Conservation (phyloP, 2,113 vertebrate species). For the Emberiza fucata region DNA sequence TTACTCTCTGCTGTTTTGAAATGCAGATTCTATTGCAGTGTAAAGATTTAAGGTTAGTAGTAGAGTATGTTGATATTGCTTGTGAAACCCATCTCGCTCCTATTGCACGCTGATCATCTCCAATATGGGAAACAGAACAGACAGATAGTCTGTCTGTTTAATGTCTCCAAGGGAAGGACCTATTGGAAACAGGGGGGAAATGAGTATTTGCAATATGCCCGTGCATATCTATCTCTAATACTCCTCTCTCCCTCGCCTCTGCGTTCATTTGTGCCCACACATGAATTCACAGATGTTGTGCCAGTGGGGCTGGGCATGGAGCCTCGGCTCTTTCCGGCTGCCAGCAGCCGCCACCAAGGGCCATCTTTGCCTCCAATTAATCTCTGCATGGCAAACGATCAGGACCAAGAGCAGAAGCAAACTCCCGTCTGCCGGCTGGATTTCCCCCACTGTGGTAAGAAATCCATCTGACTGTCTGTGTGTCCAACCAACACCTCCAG, state of each 20-base stretch:
- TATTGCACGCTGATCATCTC: neutral
- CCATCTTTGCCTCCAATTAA: neutral
- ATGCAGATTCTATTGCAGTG: neutral
- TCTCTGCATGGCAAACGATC: neutral
- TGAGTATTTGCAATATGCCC: neutral
- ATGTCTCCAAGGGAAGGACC: neutral
- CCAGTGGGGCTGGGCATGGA: neutral
- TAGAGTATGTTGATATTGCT: neutral
- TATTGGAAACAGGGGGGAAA: neutral
- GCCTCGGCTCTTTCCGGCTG: neutral
- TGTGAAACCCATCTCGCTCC: neutral
- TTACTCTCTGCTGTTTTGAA: neutral
- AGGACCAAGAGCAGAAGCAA: neutral
- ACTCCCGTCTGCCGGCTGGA: neutral
- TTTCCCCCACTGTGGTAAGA: neutral
- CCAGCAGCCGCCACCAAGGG: neutral
- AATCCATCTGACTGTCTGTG: neutral
- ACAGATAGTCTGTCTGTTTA: neutral
- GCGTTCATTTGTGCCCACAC: neutral
- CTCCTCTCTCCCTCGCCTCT: neutral
- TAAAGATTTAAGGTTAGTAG: neutral
- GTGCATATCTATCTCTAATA: neutral
- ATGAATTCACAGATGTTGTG: neutral
- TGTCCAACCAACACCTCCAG: neutral
- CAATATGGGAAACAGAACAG: fast-evolving